Percentiles rank a stretch among this genome's conserved stretches.
These are phyloP conservation scores for Archocentrus centrarchus DNA, from an alignment of 2,113 vertebrate species.

Conservation along the genomic window DNA sequence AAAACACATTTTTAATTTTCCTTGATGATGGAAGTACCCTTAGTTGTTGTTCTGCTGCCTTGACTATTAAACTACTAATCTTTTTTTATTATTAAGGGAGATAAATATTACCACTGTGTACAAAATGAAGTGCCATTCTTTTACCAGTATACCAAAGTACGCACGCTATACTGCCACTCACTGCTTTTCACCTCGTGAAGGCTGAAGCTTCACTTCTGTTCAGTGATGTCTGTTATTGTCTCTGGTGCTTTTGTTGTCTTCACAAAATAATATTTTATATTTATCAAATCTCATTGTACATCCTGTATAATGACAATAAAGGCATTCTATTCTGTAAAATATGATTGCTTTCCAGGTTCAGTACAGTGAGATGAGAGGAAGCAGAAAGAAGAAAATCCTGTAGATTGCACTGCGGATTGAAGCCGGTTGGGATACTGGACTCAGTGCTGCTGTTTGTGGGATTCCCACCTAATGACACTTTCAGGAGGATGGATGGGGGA, in stretches of 20 bases:
- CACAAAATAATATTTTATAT: neutral
- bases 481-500: neutral
- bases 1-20: neutral
- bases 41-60: too few relatives aligned
- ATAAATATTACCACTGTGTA: neutral
- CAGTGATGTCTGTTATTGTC: neutral
- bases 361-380: constrained; percentile 83
- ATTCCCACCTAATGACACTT: neutral
- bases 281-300: neutral
- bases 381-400: constrained; percentile 83
- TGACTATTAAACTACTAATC: neutral
- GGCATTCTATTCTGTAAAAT: neutral
- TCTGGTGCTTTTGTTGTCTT: neutral
- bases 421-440: neutral
- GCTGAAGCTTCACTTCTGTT: neutral
- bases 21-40: neutral
- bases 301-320: too few relatives aligned
- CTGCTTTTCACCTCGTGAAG: neutral
- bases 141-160: neutral
- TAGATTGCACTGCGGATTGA: neutral
- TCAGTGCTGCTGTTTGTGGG: constrained; percentile 3
- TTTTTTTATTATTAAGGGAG: neutral
- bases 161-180: neutral
- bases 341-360: constrained; percentile 87
- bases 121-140: neutral